A percentile compares a stretch with the other conserved stretches of the same genome.
Conservation (phyloP, 2,113 vertebrate species). For the Lathamus discolor region DNA sequence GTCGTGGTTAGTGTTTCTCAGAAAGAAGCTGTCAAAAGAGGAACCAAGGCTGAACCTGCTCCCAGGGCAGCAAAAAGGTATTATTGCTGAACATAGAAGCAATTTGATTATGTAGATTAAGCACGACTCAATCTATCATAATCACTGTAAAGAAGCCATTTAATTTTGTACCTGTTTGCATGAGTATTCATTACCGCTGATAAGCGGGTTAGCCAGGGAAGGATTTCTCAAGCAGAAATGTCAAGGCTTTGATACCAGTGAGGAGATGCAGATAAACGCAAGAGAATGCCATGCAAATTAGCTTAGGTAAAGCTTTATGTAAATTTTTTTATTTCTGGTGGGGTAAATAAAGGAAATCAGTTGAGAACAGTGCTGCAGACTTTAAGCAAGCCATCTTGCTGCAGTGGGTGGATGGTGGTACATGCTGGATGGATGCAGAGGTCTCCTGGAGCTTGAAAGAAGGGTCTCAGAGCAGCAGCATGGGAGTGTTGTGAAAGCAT, state of each 20-base stretch:
- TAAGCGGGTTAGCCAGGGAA: slow-evolving; percentile 35
- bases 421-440: neutral
- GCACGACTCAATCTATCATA: slow-evolving; percentile 56
- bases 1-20: neutral
- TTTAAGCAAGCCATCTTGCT: neutral
- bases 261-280: slow-evolving; percentile 24
- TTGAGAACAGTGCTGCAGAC: neutral
- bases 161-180: slow-evolving; percentile 64
- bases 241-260: slow-evolving; percentile 15
- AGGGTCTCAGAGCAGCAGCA: neutral
- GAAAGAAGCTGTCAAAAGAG: slow-evolving; percentile 20
- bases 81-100: slow-evolving; percentile 46
- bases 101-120: slow-evolving; percentile 73
- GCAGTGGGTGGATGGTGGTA: neutral
- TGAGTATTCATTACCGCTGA: slow-evolving; percentile 57
- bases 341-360: neutral
- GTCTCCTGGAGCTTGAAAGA: neutral
- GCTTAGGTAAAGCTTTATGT: neutral
- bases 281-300: slow-evolving; percentile 24
- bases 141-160: slow-evolving; percentile 67
- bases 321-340: neutral
- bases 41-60: slow-evolving; percentile 15
- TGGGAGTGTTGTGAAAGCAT: neutral
- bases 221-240: slow-evolving; percentile 35
- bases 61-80: slow-evolving; percentile 32